Base-by-base conservation (phyloP, 2,888 invertebrate species). In the Ferdinandea cuprea region DNA sequence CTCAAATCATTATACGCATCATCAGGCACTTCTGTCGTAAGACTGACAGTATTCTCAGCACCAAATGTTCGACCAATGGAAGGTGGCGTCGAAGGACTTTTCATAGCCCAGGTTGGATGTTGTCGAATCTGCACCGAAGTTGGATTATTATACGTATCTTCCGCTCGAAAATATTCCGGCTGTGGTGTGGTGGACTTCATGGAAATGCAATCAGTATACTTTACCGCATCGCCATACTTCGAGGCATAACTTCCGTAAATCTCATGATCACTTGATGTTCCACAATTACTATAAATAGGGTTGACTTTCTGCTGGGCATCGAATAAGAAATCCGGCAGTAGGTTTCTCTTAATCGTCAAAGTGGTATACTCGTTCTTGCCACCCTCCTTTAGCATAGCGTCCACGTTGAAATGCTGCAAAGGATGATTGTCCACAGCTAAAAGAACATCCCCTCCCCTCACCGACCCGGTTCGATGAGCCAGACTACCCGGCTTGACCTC, bases 401-500 rank as follows among this genome's bases (percentile, higher is more conserved):
- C 91, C 4, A 91, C 89, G 79, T 91, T 91, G 76, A 90, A 91
- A 69, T 91, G 91, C 86, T 91, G 95, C 83, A 97, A 91, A 0
- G 95, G 95, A 87, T 96, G 94, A 85, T 95, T 95, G 89, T 98
- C 97, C 71, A 98, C 96, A 0, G 97, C 96, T 11, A 98, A 91
- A 0, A 98, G 92, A 76, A 95, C 94, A 89, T 98, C 98, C 0
- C 98, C 98, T 0, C 96, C 93, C 17, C 96, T 94, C 40, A 98
- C 91, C 0, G 97, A 96, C 1, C 98, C 98, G 21, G 96, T 96
- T 48, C 97, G 92, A 91, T 98, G 97, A 0, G 98, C 97, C 0
- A 96, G 94, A 37, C 98, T 98, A 8, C 98, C 98, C 48, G 95
- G 94, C 69, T 96, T 95, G 11, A 99, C 96, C 87, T 97, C 96